These are phyloP conservation scores for Sphaeramia orbicularis DNA, from an alignment of 2,797 vertebrate species.

Conservation along the genomic window DNA sequence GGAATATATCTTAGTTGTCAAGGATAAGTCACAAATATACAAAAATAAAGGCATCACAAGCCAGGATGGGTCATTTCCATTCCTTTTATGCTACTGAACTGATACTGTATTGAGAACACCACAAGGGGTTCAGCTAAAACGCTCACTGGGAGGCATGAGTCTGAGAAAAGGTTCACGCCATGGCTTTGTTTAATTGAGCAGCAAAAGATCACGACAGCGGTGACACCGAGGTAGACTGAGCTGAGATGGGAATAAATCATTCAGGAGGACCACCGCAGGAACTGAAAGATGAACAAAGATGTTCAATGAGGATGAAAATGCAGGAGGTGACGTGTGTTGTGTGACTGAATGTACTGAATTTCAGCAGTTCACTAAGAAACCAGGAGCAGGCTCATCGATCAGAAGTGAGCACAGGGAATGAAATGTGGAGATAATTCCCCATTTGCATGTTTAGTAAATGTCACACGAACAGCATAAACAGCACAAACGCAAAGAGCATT, in stretches of 20 bases:
- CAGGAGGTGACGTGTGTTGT: too few species aligned
- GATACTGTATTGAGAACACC: constrained; percentile 43
- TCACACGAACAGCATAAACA: too few species aligned
- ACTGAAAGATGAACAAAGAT: too few species aligned
- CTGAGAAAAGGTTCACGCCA: constrained; percentile 9
- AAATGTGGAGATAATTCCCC: too few species aligned
- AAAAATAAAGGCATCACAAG: neutral
- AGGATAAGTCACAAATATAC: neutral
- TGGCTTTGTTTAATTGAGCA: constrained; percentile 44
- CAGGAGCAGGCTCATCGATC: too few species aligned
- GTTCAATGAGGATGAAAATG: too few species aligned
- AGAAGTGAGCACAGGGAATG: too few species aligned
- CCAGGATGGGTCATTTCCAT: constrained; percentile 40
- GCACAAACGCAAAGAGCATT: too few species aligned
- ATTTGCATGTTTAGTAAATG: too few species aligned
- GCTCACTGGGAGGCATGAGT: constrained; percentile 5
- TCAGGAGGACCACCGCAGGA: too few species aligned
- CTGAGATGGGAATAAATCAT: neutral
- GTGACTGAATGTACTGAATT: too few species aligned
- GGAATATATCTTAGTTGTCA: neutral
- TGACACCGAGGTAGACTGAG: neutral
- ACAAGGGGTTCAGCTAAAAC: constrained; percentile 40
- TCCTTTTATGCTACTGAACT: constrained; percentile 44
- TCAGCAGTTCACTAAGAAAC: too few species aligned
- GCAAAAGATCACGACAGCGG: constrained; percentile 20